Evolutionary conservation across 1,140 invertebrate species (phyloP).

Genomic region (Drosophila virilis): DNA sequence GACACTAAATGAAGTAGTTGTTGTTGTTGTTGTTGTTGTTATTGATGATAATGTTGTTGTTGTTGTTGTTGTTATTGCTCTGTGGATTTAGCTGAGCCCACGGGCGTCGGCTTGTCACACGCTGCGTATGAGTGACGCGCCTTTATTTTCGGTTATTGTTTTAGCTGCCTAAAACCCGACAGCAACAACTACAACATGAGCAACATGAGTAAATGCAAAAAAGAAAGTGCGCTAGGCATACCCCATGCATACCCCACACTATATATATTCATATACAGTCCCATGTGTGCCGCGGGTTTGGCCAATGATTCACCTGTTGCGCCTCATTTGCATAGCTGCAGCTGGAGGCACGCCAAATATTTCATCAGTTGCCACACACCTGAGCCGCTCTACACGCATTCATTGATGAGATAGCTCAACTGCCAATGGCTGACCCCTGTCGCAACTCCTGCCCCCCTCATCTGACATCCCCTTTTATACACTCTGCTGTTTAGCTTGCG

Average conservation of each 20-base stretch:
- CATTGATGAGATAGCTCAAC: constrained; percentile 60
- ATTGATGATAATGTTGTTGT: constrained; percentile 18
- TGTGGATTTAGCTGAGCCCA: constrained; percentile 63
- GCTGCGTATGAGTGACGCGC: constrained; percentile 81
- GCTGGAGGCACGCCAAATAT: constrained; percentile 42
- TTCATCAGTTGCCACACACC: constrained; percentile 24
- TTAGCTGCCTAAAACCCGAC: constrained; percentile 67
- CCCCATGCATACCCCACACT: constrained; percentile 20
- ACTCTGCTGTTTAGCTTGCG: constrained; percentile 17
- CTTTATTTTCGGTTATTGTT: constrained; percentile 82
- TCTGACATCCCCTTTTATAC: constrained; percentile 9
- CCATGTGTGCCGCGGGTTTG: neutral
- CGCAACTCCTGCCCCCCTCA: neutral
- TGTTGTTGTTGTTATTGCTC: constrained; percentile 45
- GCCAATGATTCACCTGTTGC: constrained; percentile 69
- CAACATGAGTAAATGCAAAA: constrained; percentile 34
- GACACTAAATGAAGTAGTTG: constrained; percentile 65
- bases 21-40: constrained; percentile 47
- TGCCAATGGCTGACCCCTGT: constrained; percentile 6
- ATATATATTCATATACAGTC: neutral
- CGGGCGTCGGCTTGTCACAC: constrained; percentile 74
- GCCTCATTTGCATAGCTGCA: constrained; percentile 66
- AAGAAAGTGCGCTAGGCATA: constrained; percentile 76
- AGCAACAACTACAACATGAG: neutral
- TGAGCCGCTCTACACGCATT: constrained; percentile 35